Conservation (phyloP, 2,797 vertebrate genomes). For the Aplochiton taeniatus region DNA sequence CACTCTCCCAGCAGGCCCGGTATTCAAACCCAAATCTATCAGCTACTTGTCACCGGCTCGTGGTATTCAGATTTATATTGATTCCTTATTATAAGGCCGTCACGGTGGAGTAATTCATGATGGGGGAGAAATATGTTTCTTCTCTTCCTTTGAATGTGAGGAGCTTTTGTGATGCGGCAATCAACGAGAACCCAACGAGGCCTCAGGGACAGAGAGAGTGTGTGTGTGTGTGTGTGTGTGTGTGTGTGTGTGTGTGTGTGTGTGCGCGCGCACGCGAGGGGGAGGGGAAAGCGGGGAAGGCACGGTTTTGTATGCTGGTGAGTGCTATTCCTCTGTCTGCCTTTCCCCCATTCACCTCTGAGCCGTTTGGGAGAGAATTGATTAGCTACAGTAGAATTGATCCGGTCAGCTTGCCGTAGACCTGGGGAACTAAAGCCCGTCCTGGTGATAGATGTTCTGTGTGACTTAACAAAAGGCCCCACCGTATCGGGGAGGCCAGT, state of each 20-base stretch:
- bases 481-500: constrained; percentile 32
- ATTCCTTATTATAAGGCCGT: constrained; percentile 58
- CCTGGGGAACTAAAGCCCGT: constrained; percentile 21
- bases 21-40: constrained; percentile 38
- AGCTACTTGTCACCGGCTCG: constrained; percentile 22
- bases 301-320: constrained; percentile 33
- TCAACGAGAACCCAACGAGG: constrained; percentile 31
- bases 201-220: not conserved
- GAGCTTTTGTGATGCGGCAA: not conserved
- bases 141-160: constrained; percentile 12
- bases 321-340: constrained; percentile 29
- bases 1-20: constrained; percentile 32
- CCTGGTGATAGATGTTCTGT: constrained; percentile 26
- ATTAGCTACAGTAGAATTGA: constrained; percentile 39
- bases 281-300: not conserved
- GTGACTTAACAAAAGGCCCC: constrained; percentile 10
- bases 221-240: no score
- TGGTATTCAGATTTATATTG: constrained; percentile 51
- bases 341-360: constrained; percentile 19
- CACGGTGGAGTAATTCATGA: constrained; percentile 47
- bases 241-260: no score
- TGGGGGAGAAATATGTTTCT: constrained; percentile 35
- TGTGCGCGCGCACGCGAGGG: no score
- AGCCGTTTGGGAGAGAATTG: constrained; percentile 33
- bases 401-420: constrained; percentile 18